A percentile compares a stretch with the other conserved stretches of the same genome.
Conservation (phyloP, 2,888 invertebrate genomes). For the Brenthis ino region DNA sequence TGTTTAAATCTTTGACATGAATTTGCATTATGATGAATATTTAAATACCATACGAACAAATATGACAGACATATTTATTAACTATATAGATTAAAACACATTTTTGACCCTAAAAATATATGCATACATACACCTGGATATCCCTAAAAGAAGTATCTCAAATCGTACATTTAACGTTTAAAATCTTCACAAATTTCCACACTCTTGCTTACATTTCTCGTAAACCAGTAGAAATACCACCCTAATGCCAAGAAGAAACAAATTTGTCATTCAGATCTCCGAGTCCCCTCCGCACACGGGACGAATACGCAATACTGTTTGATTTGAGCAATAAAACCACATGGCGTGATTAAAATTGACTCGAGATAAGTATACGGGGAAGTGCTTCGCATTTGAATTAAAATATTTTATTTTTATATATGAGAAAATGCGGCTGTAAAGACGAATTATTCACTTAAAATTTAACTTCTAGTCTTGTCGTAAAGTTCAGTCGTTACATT, state of each 20-base stretch:
- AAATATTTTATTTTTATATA: too few species aligned
- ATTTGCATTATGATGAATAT: too few species aligned
- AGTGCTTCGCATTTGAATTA: neutral
- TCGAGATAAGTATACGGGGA: conserved; percentile 2
- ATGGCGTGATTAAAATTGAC: conserved; percentile 23
- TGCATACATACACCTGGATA: too few species aligned
- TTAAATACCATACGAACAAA: too few species aligned
- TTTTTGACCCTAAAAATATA: too few species aligned
- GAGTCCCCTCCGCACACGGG: conserved; percentile 36
- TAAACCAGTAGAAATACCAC: conserved; percentile 18
- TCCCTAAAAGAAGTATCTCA: neutral
- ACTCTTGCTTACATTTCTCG: conserved; percentile 20
- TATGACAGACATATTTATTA: too few species aligned
- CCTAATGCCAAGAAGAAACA: conserved; percentile 20
- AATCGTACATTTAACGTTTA: conserved; percentile 5
- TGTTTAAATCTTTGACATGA: too few species aligned
- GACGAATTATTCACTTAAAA: too few species aligned
- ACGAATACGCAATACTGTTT: conserved; percentile 36
- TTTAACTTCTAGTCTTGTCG: too few species aligned
- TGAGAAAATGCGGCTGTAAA: too few species aligned
- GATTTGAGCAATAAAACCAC: conserved; percentile 24
- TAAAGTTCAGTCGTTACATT: too few species aligned
- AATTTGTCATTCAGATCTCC: conserved; percentile 51
- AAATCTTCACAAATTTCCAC: conserved; percentile 5
- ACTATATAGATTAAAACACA: too few species aligned